These are phyloP conservation scores for Mimumesa dahlbomi DNA, from an alignment of 2,888 invertebrate genomes.

Conservation along the genomic window DNA sequence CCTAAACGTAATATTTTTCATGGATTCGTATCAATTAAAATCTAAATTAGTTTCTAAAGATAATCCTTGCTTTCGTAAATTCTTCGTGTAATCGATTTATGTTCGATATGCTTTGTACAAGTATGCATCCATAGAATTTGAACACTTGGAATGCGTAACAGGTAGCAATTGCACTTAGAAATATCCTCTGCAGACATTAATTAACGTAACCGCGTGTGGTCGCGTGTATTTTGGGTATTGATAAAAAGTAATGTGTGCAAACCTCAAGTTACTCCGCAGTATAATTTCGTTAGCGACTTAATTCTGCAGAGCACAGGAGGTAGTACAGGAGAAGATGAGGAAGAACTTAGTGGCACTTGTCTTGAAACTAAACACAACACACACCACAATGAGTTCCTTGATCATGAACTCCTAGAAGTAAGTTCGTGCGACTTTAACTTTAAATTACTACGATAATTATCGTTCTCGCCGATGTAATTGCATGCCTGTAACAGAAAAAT, in stretches of 20 bases:
- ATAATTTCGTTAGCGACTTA: slow-evolving; percentile 60
- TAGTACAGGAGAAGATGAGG: slow-evolving; percentile 83
- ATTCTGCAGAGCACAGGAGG: slow-evolving; percentile 82
- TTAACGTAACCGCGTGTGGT: too few relatives aligned
- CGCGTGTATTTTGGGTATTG: too few relatives aligned
- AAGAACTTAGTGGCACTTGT: slow-evolving; percentile 78
- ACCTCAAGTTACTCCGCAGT: slow-evolving; percentile 36
- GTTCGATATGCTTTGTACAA: not conserved
- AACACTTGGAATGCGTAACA: not conserved
- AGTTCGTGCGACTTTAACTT: slow-evolving; percentile 53
- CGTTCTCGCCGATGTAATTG: slow-evolving; percentile 16
- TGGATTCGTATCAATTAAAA: too few relatives aligned
- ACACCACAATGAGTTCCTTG: slow-evolving; percentile 80
- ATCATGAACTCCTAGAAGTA: slow-evolving; percentile 76
- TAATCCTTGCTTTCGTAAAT: too few relatives aligned
- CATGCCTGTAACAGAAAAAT: not conserved
- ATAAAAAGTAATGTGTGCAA: slow-evolving; percentile 4
- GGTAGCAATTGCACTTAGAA: not conserved
- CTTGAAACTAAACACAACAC: slow-evolving; percentile 81
- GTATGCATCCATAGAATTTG: not conserved
- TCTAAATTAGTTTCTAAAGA: too few relatives aligned
- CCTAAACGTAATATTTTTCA: not conserved
- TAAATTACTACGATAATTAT: not conserved
- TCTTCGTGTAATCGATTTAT: not conserved
- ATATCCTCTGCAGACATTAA: not conserved